phyloP scores from a whole-genome alignment of 2,113 vertebrate genomes.

The Apus apus region DNA sequence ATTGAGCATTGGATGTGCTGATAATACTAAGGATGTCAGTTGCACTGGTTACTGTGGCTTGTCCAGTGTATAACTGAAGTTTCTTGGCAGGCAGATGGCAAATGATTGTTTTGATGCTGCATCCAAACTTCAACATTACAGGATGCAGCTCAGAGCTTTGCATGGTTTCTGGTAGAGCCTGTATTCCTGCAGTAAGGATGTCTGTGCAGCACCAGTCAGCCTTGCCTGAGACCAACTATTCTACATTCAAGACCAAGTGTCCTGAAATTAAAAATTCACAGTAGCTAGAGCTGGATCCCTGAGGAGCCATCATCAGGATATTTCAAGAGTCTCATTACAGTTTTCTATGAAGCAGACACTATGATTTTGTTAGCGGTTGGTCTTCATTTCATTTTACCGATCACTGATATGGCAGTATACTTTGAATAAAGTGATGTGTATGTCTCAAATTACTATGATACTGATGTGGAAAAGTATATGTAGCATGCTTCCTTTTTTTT shows the following conservation, averaged over 20 bases:
- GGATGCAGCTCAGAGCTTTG: neutral
- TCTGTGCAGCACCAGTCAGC: neutral
- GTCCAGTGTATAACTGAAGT: neutral
- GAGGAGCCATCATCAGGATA: neutral
- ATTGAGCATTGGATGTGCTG: neutral
- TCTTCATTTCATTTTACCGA: constrained; percentile 12
- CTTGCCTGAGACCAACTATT: neutral
- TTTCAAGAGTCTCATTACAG: neutral
- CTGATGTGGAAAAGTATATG: neutral
- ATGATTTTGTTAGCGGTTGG: neutral
- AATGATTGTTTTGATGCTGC: neutral
- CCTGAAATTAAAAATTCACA: neutral
- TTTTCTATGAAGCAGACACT: neutral
- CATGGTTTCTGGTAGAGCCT: neutral
- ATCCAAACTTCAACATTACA: neutral
- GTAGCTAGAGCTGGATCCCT: neutral
- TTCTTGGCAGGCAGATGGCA: neutral
- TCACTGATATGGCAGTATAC: neutral
- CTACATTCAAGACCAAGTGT: neutral
- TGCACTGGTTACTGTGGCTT: neutral
- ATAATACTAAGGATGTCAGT: neutral
- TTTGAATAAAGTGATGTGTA: neutral
- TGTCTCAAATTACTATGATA: neutral
- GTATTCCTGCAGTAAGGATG: neutral
- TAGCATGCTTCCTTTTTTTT: neutral